These are phyloP conservation scores for Desoria tigrina DNA, from an alignment of 2,888 invertebrate species.

Conservation along the genomic window DNA sequence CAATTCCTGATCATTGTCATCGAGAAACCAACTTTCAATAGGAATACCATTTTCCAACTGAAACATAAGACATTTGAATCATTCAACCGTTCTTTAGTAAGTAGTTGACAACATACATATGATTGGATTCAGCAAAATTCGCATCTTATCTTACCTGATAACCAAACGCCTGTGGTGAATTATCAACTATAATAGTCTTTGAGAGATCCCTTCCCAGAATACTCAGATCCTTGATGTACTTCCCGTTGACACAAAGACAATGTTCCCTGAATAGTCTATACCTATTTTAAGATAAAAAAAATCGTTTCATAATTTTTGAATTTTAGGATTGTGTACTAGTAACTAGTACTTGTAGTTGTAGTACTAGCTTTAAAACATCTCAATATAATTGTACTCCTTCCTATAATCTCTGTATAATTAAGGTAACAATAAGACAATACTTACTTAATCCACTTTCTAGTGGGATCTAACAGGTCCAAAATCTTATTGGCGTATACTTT, in stretches of 20 bases:
- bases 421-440: conserved; percentile 39
- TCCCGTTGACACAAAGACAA: conserved; percentile 91
- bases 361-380: no score
- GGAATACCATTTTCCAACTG: conserved; percentile 94
- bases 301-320: conserved; percentile 1
- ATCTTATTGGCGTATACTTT: conserved; percentile 92
- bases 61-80: no score
- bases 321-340: not conserved
- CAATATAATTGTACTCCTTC: no score
- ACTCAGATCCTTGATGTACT: conserved; percentile 92
- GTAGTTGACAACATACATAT: conserved; percentile 29
- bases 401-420: no score
- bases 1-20: conserved; percentile 83
- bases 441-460: conserved; percentile 82
- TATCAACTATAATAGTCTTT: conserved; percentile 83
- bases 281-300: conserved; percentile 54
- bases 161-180: conserved; percentile 91
- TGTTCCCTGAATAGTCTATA: conserved; percentile 91
- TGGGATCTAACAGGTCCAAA: conserved; percentile 85
- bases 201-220: conserved; percentile 89
- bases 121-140: no score
- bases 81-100: no score
- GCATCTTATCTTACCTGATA: conserved; percentile 68
- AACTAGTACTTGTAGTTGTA: not conserved
- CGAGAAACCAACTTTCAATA: conserved; percentile 95